Conservation (phyloP, 1,140 invertebrate genomes). For the Aphelinus certus region DNA sequence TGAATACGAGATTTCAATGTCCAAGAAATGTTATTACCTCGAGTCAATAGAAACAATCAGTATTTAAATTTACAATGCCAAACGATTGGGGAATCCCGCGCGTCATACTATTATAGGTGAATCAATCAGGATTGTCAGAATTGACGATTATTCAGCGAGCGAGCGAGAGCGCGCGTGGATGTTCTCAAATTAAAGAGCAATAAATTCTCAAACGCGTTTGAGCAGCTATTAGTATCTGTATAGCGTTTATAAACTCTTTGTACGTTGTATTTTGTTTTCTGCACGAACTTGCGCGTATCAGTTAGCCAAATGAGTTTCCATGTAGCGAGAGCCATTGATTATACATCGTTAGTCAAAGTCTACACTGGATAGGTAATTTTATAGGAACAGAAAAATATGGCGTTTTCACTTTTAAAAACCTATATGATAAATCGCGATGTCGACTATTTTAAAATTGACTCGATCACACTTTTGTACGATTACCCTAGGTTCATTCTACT, state of each 20-base stretch:
- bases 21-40: too few species aligned
- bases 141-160: neutral
- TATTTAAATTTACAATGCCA: slow-evolving; percentile 9
- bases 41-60: slow-evolving; percentile 8
- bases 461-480: neutral
- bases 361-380: slow-evolving; percentile 7
- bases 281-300: neutral
- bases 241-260: neutral
- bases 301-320: neutral
- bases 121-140: slow-evolving; percentile 6
- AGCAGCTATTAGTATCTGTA: neutral
- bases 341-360: neutral
- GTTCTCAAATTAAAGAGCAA: slow-evolving; percentile 17
- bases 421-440: neutral
- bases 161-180: neutral
- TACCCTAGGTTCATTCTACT: neutral
- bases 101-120: slow-evolving; percentile 3
- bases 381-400: neutral
- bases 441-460: slow-evolving; percentile 2
- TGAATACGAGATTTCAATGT: too few species aligned
- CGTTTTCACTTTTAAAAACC: too few species aligned
- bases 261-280: neutral
- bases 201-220: neutral
- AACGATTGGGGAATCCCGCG: slow-evolving; percentile 6
- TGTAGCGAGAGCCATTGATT: slow-evolving; percentile 1